phyloP scores from a whole-genome alignment of 2,797 vertebrate species.

The Brachyrhaphis roseni region DNA sequence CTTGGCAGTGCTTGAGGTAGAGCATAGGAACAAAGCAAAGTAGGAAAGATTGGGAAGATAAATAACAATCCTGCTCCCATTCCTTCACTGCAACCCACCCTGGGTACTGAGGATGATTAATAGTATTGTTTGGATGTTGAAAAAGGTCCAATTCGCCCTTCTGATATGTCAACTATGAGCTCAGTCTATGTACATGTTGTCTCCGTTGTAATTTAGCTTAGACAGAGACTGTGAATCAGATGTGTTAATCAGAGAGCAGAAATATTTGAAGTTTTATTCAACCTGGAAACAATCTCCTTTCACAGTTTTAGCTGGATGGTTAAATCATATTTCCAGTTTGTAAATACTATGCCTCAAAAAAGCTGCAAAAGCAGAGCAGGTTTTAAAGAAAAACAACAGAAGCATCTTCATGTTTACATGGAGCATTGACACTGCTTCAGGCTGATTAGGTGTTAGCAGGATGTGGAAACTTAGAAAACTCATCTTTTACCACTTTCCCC shows the following conservation, averaged over 20 bases:
- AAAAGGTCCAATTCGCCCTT: not conserved
- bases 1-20: not conserved
- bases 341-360: not conserved
- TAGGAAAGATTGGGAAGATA: not conserved
- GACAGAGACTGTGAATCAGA: not conserved
- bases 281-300: not conserved
- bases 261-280: not conserved
- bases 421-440: not conserved
- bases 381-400: not conserved
- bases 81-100: not conserved
- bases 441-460: not conserved
- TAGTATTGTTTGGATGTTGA: not conserved
- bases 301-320: not conserved
- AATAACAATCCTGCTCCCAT: not conserved
- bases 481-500: not conserved
- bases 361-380: not conserved
- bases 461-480: not conserved
- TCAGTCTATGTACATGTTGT: not conserved
- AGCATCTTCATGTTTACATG: not conserved
- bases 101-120: not conserved
- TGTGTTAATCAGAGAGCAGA: not conserved
- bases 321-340: not conserved
- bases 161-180: not conserved
- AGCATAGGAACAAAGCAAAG: not conserved
- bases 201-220: not conserved